phyloP scores from a whole-genome alignment of 2,113 vertebrate species.

The Tupaia tana region DNA sequence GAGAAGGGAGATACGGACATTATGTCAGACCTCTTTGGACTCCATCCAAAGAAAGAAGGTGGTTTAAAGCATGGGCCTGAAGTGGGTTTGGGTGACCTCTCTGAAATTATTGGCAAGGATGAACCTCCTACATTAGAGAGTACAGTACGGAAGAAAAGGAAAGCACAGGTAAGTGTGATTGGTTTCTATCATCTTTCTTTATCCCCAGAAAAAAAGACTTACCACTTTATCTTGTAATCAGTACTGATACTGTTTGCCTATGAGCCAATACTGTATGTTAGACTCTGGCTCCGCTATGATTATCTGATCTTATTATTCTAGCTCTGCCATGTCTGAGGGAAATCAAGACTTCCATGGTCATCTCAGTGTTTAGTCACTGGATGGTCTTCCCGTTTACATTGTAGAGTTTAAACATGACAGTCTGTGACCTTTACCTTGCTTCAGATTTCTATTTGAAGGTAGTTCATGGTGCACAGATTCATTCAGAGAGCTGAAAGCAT shows the following conservation, averaged over 20 bases:
- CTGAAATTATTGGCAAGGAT: slow-evolving; percentile 93
- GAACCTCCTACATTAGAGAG: slow-evolving; percentile 91
- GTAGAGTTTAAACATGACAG: background rate
- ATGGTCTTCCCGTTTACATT: background rate
- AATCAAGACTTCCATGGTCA: background rate
- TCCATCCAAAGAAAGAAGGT: slow-evolving; percentile 92
- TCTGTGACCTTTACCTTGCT: background rate
- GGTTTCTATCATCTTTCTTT: background rate
- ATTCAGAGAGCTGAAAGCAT: background rate
- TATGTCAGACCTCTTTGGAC: slow-evolving; percentile 93
- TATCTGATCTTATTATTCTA: background rate
- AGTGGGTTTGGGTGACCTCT: slow-evolving; percentile 95
- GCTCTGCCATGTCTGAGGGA: background rate
- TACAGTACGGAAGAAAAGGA: slow-evolving; percentile 93
- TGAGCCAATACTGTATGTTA: background rate
- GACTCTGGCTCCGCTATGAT: background rate
- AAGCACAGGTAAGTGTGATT: slow-evolving; percentile 89
- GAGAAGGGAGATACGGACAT: slow-evolving; percentile 92
- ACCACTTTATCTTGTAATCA: background rate
- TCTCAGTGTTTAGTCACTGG: background rate
- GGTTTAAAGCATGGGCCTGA: slow-evolving; percentile 91
- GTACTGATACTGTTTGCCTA: background rate
- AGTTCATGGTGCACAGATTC: background rate
- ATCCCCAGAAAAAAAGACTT: background rate
- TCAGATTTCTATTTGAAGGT: background rate